Evolutionary conservation across 2,888 invertebrate species (phyloP), one percentile per base, ranked within the genome.

Genomic region (Drepanosiphum platanoidis): DNA sequence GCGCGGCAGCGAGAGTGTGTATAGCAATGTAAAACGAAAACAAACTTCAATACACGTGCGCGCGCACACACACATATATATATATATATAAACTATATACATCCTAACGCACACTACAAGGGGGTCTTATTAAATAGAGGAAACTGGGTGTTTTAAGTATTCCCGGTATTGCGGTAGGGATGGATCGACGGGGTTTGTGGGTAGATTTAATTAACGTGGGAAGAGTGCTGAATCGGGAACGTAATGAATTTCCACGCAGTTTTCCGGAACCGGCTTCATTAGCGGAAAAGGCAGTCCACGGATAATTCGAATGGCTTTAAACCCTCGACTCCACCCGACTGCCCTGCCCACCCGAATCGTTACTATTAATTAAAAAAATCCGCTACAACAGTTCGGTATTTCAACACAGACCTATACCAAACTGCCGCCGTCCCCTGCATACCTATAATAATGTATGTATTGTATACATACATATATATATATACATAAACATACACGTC

Each of bases 211-310:
- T 83, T 83, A 75, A 83, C 74, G 83, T 46, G 83, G 66, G 83
- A 75, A 75, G 74, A 83, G 75, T 32, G 42, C 66, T 66, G 83
- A 75, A 83, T 75, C 64, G 75, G 66, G 66, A 83, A 61, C 83
- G 83, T 83, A 83, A 83, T 83, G 72, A 83, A 83, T 83, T 83
- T 83, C 66, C 74, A 75, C 66, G 74, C 66, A 83, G 83, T 83
- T 83, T 83, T 83, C 83, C 83, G 74, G 83, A 83, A 74, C 64
- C 75, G 66, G 74, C 75, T 83, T 83, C 83, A 66, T 83, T 75
- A 75, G 74, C 75, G 74, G 66, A 75, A 74, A 83, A 83, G 46
- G 83, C 66, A 66, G 64, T 83, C 66, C 83, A 39, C 58, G 58
- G 74, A 83, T 83, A 83, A 83, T 75, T 83, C 72, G 39, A 72